Conservation (phyloP, 2,888 invertebrate species). For the Byasa hedistus region DNA sequence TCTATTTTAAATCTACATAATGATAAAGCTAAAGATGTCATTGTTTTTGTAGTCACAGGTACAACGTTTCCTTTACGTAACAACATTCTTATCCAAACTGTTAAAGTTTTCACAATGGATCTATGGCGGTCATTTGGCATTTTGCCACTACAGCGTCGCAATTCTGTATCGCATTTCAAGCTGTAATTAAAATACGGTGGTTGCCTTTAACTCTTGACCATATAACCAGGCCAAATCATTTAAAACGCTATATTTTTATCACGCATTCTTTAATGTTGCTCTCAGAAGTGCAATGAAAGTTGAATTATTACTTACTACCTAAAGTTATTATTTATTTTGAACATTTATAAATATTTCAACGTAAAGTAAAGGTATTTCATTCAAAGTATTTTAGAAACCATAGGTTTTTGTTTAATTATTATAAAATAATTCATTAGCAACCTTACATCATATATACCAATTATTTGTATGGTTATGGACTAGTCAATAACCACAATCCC, state of each 20-base stretch:
- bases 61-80: background rate
- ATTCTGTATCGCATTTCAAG: slow-evolving; percentile 8
- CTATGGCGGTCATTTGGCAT: slow-evolving; percentile 15
- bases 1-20: background rate
- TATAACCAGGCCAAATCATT: background rate
- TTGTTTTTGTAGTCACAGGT: background rate
- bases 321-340: too few species aligned
- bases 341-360: too few species aligned
- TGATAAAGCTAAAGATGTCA: background rate
- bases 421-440: too few species aligned
- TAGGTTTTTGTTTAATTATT: too few species aligned
- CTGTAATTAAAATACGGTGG: slow-evolving; percentile 23
- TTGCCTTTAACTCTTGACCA: slow-evolving; percentile 1
- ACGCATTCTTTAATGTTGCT: too few species aligned
- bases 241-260: slow-evolving; percentile 2
- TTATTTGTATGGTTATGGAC: too few species aligned
- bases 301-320: too few species aligned
- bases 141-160: slow-evolving; percentile 11
- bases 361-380: too few species aligned
- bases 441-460: too few species aligned
- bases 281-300: too few species aligned
- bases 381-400: too few species aligned
- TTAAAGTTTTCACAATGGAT: slow-evolving; percentile 12
- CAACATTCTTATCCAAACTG: slow-evolving; percentile 5
- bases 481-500: too few species aligned